Conservation (phyloP, 2,888 invertebrate genomes). For the Ischnus inquisitorius region DNA sequence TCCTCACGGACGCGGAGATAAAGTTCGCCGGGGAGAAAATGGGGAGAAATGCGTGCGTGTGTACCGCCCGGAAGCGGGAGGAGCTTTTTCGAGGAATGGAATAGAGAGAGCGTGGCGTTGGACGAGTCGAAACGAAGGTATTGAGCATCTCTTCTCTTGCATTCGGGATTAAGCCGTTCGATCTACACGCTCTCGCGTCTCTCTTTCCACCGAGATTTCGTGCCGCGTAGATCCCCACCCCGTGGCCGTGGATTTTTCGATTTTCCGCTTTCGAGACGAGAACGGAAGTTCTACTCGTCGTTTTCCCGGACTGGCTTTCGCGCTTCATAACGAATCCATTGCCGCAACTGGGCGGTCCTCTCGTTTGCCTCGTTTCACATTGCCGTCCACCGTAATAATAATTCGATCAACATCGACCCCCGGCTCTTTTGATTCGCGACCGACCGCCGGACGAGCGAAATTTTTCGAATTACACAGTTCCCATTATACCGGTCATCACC, state of each 20-base stretch:
- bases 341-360: background rate
- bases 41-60: slow-evolving; percentile 69
- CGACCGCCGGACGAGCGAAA: slow-evolving; percentile 38
- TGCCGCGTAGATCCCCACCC: slow-evolving; percentile 18
- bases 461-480: slow-evolving; percentile 46
- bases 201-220: slow-evolving; percentile 46
- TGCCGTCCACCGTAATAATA: slow-evolving; percentile 28
- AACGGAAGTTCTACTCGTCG: slow-evolving; percentile 39
- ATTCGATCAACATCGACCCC: slow-evolving; percentile 51
- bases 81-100: slow-evolving; percentile 47
- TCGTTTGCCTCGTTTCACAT: slow-evolving; percentile 11
- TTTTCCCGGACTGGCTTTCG: slow-evolving; percentile 35
- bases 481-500: background rate
- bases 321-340: slow-evolving; percentile 48
- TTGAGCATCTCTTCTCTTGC: slow-evolving; percentile 75
- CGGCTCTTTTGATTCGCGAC: slow-evolving; percentile 47
- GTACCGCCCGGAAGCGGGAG: slow-evolving; percentile 62
- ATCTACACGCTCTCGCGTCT: slow-evolving; percentile 66
- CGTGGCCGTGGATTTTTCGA: slow-evolving; percentile 75
- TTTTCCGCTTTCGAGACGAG: slow-evolving; percentile 68
- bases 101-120: slow-evolving; percentile 9
- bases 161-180: slow-evolving; percentile 78
- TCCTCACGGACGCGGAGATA: background rate
- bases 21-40: slow-evolving; percentile 68
- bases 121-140: slow-evolving; percentile 43